A percentile compares a stretch with the other conserved stretches of the same genome.
Conservation (phyloP, 2,797 vertebrate species). For the Arctocebus calabarensis region DNA sequence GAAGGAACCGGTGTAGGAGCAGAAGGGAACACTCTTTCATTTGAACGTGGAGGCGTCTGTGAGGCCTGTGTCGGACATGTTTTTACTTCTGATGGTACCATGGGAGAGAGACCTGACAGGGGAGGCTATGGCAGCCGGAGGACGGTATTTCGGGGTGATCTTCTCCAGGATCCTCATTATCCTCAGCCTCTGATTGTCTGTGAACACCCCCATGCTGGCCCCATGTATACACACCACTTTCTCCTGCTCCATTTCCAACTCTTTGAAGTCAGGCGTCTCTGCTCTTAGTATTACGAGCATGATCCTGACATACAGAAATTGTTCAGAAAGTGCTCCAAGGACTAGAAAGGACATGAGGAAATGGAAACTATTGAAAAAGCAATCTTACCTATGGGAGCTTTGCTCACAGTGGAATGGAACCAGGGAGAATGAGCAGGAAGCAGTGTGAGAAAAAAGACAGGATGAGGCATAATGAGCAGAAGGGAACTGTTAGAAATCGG, state of each 20-base stretch:
- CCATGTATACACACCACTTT: background rate
- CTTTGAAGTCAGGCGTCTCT: background rate
- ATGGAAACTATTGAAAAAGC: background rate
- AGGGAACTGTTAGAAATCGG: background rate
- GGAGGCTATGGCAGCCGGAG: fast-evolving
- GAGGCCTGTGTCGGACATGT: background rate
- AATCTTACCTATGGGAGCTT: background rate
- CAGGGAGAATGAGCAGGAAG: fast-evolving
- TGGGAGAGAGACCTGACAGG: fast-evolving
- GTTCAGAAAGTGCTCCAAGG: background rate
- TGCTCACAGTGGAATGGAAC: fast-evolving
- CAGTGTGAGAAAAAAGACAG: background rate
- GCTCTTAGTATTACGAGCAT: background rate
- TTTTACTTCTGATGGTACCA: background rate
- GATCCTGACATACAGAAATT: no score
- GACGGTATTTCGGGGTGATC: background rate
- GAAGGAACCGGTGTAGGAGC: background rate
- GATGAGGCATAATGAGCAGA: fast-evolving
- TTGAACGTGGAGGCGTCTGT: background rate
- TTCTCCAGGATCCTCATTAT: background rate
- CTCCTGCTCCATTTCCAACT: background rate
- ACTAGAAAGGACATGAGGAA: background rate
- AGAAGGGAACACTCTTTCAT: background rate
- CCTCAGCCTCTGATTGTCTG: background rate
- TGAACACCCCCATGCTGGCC: background rate